Percentiles rank a stretch among this genome's conserved stretches.
phyloP scores from a whole-genome alignment of 2,888 invertebrate genomes.

The Hedya salicella region DNA sequence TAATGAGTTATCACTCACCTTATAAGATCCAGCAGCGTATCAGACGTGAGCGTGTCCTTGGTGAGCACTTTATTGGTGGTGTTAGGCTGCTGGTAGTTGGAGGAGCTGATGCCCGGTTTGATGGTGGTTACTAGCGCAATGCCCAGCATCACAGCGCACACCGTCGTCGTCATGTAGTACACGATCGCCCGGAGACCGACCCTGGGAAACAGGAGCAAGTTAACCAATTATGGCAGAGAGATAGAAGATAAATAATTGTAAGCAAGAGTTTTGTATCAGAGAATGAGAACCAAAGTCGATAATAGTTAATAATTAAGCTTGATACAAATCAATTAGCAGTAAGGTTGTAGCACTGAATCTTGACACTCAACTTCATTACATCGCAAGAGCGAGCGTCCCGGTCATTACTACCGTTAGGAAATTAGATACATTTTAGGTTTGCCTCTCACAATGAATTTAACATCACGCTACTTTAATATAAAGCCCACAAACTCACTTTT shows the following conservation, averaged over 20 bases:
- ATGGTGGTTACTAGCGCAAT: constrained; percentile 96
- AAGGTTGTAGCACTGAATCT: no score
- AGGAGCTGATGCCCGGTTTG: constrained; percentile 89
- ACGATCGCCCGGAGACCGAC: constrained; percentile 92
- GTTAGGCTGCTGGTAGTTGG: constrained; percentile 68
- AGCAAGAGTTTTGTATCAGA: no score
- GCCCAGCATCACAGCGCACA: constrained; percentile 95
- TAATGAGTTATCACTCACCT: constrained; percentile 86
- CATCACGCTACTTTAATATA: no score
- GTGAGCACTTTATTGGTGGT: constrained; percentile 80
- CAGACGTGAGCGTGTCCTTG: constrained; percentile 90
- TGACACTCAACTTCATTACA: no score
- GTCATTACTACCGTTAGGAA: no score
- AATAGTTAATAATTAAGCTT: no score
- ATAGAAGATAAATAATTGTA: not conserved
- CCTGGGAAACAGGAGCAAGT: constrained; percentile 56
- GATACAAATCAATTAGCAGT: no score
- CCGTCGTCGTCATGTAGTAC: constrained; percentile 96
- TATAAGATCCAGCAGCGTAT: constrained; percentile 96
- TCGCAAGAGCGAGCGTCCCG: no score
- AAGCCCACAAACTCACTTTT: no score
- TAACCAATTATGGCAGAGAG: not conserved
- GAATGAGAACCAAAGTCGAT: no score
- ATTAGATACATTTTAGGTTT: no score
- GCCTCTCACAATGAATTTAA: no score